Conservation (phyloP, 2,888 invertebrate genomes). For the Diogma glabrata region DNA sequence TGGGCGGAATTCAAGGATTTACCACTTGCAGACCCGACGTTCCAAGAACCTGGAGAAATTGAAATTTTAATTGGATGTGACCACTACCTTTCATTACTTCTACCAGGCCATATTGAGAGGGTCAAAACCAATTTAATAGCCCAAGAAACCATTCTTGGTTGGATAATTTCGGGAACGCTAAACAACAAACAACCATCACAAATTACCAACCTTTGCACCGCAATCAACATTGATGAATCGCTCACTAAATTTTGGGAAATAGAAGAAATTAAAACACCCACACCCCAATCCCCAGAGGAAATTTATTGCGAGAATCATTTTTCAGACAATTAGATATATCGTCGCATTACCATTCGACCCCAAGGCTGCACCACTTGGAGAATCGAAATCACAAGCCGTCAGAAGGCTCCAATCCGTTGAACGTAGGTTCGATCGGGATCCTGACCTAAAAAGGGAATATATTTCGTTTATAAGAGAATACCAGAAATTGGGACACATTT, state of each 20-base stretch:
- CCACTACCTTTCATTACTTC: not conserved
- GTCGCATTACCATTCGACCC: not conserved
- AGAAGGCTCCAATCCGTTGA: not conserved
- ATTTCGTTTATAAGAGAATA: not conserved
- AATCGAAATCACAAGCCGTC: not conserved
- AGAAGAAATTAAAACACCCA: not conserved
- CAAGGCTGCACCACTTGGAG: not conserved
- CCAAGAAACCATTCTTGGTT: not conserved
- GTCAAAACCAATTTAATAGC: not conserved
- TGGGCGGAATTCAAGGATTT: not conserved
- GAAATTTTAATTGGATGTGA: no score
- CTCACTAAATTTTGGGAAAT: not conserved
- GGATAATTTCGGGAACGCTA: not conserved
- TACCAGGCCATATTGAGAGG: not conserved
- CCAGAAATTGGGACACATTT: not conserved
- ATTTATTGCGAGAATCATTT: slow-evolving; percentile 1
- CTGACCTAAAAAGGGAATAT: not conserved
- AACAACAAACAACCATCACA: not conserved
- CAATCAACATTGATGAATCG: no score
- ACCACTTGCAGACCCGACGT: not conserved
- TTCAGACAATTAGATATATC: not conserved
- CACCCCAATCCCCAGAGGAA: not conserved
- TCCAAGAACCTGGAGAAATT: no score
- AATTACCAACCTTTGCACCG: not conserved
- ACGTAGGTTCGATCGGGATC: no score